These are phyloP conservation scores for Tamias sibiricus DNA, from an alignment of 2,113 vertebrate species.

Conservation along the genomic window DNA sequence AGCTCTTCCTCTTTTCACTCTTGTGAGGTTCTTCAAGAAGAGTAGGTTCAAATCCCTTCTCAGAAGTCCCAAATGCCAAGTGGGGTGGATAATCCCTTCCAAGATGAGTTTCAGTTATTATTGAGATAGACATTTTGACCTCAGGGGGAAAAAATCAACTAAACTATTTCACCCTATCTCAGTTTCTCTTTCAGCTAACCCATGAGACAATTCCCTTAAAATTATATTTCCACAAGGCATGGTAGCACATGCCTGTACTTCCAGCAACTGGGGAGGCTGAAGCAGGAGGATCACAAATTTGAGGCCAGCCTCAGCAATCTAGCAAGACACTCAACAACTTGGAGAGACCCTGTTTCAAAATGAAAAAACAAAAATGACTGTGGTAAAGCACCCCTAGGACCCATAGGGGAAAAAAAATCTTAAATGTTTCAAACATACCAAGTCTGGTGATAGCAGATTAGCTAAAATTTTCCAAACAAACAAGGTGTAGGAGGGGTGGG, in stretches of 20 bases:
- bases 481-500: background rate
- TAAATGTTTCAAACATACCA: background rate
- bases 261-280: too few relatives aligned
- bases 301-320: too few relatives aligned
- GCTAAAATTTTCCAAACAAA: slow-evolving; percentile 51
- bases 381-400: too few relatives aligned
- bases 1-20: background rate
- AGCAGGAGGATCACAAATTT: too few relatives aligned
- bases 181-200: background rate
- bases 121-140: background rate
- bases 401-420: too few relatives aligned
- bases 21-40: too few relatives aligned
- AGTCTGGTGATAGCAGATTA: slow-evolving; percentile 1
- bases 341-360: too few relatives aligned
- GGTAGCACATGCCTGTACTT: too few relatives aligned
- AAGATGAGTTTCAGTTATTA: background rate
- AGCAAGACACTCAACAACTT: too few relatives aligned
- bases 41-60: too few relatives aligned
- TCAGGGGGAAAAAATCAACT: background rate
- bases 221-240: background rate
- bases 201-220: background rate
- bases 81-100: background rate
- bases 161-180: background rate
- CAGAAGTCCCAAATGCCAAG: background rate
- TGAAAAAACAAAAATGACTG: too few relatives aligned